Evolutionary conservation across 2,888 invertebrate genomes (phyloP), one percentile per base, ranked within the genome.

Genomic region (Andrena minutula): DNA sequence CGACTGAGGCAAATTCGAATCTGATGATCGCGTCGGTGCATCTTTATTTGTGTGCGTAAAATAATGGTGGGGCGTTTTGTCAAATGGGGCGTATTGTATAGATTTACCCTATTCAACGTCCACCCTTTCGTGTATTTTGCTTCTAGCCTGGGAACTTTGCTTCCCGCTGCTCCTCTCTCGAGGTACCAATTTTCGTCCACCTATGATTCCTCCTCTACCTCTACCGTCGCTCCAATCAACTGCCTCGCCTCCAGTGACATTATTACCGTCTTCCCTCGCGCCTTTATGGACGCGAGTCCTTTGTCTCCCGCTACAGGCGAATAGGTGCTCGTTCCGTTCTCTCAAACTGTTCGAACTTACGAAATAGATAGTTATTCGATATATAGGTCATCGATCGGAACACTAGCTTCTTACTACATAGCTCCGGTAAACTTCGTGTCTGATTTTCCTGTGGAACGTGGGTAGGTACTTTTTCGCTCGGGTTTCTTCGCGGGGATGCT

Each of bases 321-420:
- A 41, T 41, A 41, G 41, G 41, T 16, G 4, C 41, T 5, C 41
- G 41, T 16, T 41, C 41, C 41, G 41, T 41, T 41, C 41, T 41
- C 41, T 41, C 41, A 41, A 78, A 61, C 79, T 4, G 23, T 49
- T 66, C 41, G 2, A 58, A 32, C 32, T 80, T 72, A 61, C 61
- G 79, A 68, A 79, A 79, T 80, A 68, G 66, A 72, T 77, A 79
- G 71, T 61, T 79, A 66, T 56, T 79, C 80, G 72, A 79, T 79
- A 80, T 72, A 72, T 80, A 72, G 79, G 79, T 72, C 66, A 76
- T 70, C 65, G 79, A 68, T 79, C 53, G 60, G 63, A 26, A 28
- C 72, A 56, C 32, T 65, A 71, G 79, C 65, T 78, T 61, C 35
- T 66, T 32, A 32, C 41, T 41, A 10, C 32, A 20, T 35, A 32